phyloP scores from a whole-genome alignment of 2,797 vertebrate genomes.

The Amazonetta brasiliensis region DNA sequence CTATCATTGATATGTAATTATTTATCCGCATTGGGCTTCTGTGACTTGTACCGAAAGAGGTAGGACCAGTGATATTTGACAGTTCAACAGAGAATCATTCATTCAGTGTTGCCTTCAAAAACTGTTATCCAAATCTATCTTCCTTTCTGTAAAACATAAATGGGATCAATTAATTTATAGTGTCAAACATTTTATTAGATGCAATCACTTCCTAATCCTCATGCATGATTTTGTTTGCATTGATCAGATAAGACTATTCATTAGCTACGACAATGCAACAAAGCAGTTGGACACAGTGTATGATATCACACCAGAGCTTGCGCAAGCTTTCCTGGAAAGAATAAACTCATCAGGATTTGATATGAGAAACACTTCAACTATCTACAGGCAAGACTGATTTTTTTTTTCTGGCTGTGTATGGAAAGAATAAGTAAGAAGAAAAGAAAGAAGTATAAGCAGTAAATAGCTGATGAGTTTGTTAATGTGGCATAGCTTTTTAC shows the following conservation, averaged over 20 bases:
- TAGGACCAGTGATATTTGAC: background rate
- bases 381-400: conserved; percentile 78
- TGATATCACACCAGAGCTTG: conserved; percentile 79
- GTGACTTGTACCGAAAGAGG: background rate
- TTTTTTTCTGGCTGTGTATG: background rate
- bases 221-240: background rate
- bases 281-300: conserved; percentile 85
- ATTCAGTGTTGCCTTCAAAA: conserved; percentile 1
- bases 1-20: background rate
- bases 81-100: background rate
- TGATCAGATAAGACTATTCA: conserved; percentile 80
- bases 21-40: background rate
- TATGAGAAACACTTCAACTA: conserved; percentile 80
- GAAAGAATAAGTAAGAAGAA: background rate
- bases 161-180: background rate
- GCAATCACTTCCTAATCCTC: background rate
- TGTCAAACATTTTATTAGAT: background rate
- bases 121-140: background rate
- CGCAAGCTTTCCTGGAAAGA: conserved; percentile 80
- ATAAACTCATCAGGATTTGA: conserved; percentile 81
- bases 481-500: background rate
- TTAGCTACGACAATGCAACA: conserved; percentile 85
- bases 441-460: background rate
- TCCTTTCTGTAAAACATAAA: background rate
- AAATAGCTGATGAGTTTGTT: background rate